Evolutionary conservation across 2,113 vertebrate species (phyloP).

Genomic region (Herpetotheres cachinnans): DNA sequence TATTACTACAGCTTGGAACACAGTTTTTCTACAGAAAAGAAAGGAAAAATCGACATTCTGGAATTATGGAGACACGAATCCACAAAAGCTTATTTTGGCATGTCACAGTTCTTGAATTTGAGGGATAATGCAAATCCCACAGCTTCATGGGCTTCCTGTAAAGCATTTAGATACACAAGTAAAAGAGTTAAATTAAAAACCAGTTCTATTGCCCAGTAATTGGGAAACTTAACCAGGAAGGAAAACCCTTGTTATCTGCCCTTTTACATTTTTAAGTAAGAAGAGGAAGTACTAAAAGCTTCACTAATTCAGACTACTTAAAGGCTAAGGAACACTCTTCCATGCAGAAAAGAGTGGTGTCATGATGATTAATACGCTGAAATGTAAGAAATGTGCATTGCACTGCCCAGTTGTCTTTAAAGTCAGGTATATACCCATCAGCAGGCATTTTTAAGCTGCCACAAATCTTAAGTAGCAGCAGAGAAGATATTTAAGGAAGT

Average conservation of each 20-base stretch:
- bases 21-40: background rate
- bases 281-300: background rate
- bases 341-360: background rate
- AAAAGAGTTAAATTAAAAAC: background rate
- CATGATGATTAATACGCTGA: background rate
- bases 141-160: background rate
- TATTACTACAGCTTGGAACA: background rate
- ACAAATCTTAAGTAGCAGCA: background rate
- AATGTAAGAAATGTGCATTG: background rate
- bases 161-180: background rate
- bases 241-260: background rate
- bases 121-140: background rate
- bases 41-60: background rate
- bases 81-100: background rate
- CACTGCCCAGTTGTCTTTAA: background rate
- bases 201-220: background rate
- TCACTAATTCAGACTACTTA: background rate
- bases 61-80: background rate
- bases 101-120: background rate
- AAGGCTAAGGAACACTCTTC: background rate
- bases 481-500: background rate
- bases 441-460: background rate
- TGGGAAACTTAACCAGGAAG: background rate
- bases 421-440: background rate
- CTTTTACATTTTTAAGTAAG: background rate